Percentiles rank a stretch among this genome's conserved stretches.
Conservation (phyloP, 2,113 vertebrate genomes). For the Boleophthalmus pectinirostris region DNA sequence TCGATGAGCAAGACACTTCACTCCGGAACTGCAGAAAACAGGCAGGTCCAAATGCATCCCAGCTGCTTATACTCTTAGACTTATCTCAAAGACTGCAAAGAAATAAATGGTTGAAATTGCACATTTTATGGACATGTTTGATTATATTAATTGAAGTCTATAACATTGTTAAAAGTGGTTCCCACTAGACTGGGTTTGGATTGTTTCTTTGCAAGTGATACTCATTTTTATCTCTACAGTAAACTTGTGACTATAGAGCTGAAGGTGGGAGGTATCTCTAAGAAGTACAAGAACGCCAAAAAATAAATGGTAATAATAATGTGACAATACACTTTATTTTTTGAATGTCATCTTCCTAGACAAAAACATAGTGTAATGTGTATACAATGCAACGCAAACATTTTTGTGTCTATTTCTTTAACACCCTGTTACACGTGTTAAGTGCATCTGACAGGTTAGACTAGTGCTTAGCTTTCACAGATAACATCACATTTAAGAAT, state of each 20-base stretch:
- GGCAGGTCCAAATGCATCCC: constrained; percentile 19
- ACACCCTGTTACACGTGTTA: too few species aligned
- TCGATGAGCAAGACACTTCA: constrained; percentile 35
- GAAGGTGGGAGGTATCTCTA: too few species aligned
- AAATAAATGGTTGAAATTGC: constrained; percentile 17
- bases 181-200: neutral
- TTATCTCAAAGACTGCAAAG: neutral
- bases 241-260: neutral
- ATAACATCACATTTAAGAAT: too few species aligned
- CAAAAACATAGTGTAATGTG: too few species aligned
- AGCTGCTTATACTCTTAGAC: constrained; percentile 65
- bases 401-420: too few species aligned
- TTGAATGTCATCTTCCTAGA: too few species aligned
- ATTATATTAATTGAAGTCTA: neutral
- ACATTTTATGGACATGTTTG: neutral
- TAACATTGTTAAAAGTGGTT: neutral
- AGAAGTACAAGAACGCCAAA: too few species aligned
- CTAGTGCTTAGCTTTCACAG: too few species aligned
- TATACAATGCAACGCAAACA: too few species aligned
- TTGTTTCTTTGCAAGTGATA: neutral
- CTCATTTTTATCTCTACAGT: neutral
- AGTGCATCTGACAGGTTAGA: too few species aligned
- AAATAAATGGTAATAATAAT: too few species aligned
- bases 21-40: constrained; percentile 36
- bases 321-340: too few species aligned